phyloP scores from a whole-genome alignment of 2,888 invertebrate species.

The Orthosia gothica region DNA sequence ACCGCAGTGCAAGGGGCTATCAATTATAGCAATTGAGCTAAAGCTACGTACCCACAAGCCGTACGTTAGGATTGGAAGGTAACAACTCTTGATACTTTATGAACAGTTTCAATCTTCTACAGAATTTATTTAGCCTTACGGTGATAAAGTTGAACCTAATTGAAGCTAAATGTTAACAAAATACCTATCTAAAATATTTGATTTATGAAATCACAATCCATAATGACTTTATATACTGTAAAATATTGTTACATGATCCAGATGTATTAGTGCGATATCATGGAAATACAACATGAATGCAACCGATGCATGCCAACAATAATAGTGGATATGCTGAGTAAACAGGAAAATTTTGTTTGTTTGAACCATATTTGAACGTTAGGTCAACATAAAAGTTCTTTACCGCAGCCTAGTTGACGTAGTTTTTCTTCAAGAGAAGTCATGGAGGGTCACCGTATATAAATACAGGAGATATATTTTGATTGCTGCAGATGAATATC shows the following conservation, averaged over 20 bases:
- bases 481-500: constrained; percentile 45
- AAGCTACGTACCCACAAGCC: constrained; percentile 16
- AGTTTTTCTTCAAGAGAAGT: constrained; percentile 1
- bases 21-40: constrained; percentile 49
- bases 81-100: constrained; percentile 12
- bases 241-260: constrained; percentile 36
- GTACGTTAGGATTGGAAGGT: constrained; percentile 10
- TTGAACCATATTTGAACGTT: too few relatives aligned
- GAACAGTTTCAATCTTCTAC: constrained; percentile 7
- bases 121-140: not conserved
- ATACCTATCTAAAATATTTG: not conserved
- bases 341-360: constrained; percentile 31
- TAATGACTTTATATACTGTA: constrained; percentile 26
- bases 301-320: constrained; percentile 46
- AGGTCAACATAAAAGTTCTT: not conserved
- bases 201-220: constrained; percentile 16
- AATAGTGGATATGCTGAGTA: constrained; percentile 24
- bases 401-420: not conserved
- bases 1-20: constrained; percentile 35
- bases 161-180: constrained; percentile 14
- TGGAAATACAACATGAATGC: constrained; percentile 16
- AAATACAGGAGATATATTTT: constrained; percentile 31
- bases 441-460: not conserved
- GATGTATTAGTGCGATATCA: constrained; percentile 24
- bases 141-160: not conserved